Percentiles rank a stretch among this genome's conserved stretches.
Conservation (phyloP, 2,888 invertebrate genomes). For the Embidobia sp. region DNA sequence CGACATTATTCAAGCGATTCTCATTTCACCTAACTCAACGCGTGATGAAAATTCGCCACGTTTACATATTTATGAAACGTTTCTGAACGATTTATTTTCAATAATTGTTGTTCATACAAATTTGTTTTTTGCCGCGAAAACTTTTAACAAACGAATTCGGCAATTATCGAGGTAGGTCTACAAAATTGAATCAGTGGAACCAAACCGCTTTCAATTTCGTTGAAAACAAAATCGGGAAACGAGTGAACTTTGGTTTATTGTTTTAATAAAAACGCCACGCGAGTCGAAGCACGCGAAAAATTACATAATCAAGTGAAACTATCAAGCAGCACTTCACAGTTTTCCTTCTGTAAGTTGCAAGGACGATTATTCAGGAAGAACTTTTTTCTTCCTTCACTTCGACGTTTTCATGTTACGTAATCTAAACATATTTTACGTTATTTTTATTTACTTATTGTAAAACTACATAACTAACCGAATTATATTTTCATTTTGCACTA, state of each 20-base stretch:
- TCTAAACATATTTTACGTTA: neutral
- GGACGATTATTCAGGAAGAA: too few relatives aligned
- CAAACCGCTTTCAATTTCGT: neutral
- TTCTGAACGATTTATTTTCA: too few relatives aligned
- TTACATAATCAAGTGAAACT: conserved; percentile 7
- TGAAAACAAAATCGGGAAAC: neutral
- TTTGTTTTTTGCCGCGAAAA: too few relatives aligned
- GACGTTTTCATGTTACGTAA: too few relatives aligned
- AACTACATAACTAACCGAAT: neutral
- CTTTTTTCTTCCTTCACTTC: too few relatives aligned
- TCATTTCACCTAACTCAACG: too few relatives aligned
- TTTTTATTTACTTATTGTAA: neutral
- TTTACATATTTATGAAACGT: conserved; percentile 26
- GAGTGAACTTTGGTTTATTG: too few relatives aligned
- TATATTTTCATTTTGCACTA: too few relatives aligned
- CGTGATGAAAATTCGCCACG: conserved; percentile 1
- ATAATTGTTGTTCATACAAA: too few relatives aligned
- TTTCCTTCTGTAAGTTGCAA: neutral
- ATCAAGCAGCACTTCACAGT: neutral
- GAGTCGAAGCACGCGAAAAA: neutral
- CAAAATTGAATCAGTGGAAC: too few relatives aligned
- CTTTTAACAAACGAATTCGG: neutral
- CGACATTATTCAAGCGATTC: too few relatives aligned
- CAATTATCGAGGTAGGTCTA: too few relatives aligned
- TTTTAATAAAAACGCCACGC: neutral